Conservation (phyloP, 2,888 invertebrate species). For the Spodoptera picta region DNA sequence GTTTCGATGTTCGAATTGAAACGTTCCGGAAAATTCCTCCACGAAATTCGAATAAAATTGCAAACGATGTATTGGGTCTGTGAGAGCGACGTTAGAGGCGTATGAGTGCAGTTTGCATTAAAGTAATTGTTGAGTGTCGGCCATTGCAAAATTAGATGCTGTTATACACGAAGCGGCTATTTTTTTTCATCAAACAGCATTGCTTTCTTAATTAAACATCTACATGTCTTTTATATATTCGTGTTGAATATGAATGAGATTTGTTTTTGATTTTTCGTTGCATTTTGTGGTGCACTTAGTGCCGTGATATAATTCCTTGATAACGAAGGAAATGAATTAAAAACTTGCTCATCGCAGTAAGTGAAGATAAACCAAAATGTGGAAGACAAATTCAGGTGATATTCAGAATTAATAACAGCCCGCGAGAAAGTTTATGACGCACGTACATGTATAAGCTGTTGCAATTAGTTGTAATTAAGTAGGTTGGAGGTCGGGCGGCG, state of each 20-base stretch:
- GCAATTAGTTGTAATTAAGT: constrained; percentile 87
- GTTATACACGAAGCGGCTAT: constrained; percentile 62
- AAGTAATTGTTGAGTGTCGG: constrained; percentile 71
- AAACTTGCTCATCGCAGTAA: constrained; percentile 47
- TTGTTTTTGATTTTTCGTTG: constrained; percentile 16
- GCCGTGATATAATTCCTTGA: constrained; percentile 14
- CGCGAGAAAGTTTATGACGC: constrained; percentile 80
- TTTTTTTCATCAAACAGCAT: constrained; percentile 63
- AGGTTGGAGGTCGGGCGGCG: constrained; percentile 74
- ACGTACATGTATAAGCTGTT: constrained; percentile 80
- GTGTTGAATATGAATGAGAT: constrained; percentile 30
- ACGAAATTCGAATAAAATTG: constrained; percentile 77
- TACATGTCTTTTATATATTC: constrained; percentile 34
- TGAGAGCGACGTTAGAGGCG: constrained; percentile 63
- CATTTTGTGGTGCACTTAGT: constrained; percentile 8
- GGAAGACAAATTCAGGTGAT: constrained; percentile 70
- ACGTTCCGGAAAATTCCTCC: constrained; percentile 64
- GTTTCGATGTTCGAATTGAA: constrained; percentile 75
- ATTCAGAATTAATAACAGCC: constrained; percentile 75
- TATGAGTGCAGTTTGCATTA: constrained; percentile 76
- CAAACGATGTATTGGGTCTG: constrained; percentile 73
- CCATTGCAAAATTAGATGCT: constrained; percentile 74
- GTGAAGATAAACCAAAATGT: constrained; percentile 54
- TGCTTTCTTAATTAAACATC: constrained; percentile 59
- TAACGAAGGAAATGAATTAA: constrained; percentile 44